These are phyloP conservation scores for Eupithecia subfuscata DNA, from an alignment of 2,888 invertebrate genomes.

Conservation along the genomic window DNA sequence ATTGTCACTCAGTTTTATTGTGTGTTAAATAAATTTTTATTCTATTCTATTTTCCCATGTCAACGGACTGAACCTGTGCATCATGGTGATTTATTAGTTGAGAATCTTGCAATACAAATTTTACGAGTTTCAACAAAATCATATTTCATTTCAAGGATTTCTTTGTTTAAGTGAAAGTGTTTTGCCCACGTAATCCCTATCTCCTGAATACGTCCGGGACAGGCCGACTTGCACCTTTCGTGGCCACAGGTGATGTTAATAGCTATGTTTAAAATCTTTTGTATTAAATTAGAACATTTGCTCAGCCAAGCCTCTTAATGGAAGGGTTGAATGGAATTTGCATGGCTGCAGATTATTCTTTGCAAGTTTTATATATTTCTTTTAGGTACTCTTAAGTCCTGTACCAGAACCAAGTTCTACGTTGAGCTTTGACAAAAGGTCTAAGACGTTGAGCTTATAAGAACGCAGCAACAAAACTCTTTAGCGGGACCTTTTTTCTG, in stretches of 20 bases:
- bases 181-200: neutral
- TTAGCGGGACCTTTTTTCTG: neutral
- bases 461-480: neutral
- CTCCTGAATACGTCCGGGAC: conserved; percentile 18
- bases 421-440: neutral
- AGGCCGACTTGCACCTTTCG: conserved; percentile 36
- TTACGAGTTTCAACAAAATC: neutral
- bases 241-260: conserved; percentile 43
- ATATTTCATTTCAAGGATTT: neutral
- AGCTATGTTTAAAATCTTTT: conserved; percentile 43
- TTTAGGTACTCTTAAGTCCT: neutral
- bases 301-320: conserved; percentile 20
- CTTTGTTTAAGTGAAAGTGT: neutral
- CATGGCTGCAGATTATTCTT: conserved; percentile 5
- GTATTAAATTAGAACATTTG: conserved; percentile 38
- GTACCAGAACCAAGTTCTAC: neutral
- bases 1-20: too few species aligned
- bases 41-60: too few species aligned
- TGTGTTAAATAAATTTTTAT: too few species aligned
- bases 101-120: neutral
- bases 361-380: neutral
- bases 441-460: neutral
- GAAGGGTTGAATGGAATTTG: conserved; percentile 9
- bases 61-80: neutral
- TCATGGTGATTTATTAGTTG: neutral